Base-by-base conservation (phyloP, 2,888 invertebrate genomes). In the Ennomos erosarius region DNA sequence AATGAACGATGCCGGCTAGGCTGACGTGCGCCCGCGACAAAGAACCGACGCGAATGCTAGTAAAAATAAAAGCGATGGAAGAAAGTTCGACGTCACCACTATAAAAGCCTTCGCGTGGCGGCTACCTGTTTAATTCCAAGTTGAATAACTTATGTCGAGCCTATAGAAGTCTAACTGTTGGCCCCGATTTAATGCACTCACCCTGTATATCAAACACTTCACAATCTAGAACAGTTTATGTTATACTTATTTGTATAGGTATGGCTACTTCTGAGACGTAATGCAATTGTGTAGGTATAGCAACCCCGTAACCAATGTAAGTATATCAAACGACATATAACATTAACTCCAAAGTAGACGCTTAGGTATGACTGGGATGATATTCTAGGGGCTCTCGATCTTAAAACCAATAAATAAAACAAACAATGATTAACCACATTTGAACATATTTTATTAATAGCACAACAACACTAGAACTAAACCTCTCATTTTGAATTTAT, bases 401-500 rank as follows among this genome's bases (percentile, higher is more conserved):
- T 44, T 55, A 39, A 34, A 40, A 39, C 45, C 11, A 11, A 37
- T 46, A 69, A 65, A 60, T 62, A 78, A 81, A 56, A 46, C 39
- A 65, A 62, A 84, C 75, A 65, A 69, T 58, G 60, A 67, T 69
- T 76, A 82, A 85, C 78, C 85, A 88, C 88, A 87, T 88, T 82
- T 78, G 85, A 90, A 91, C 88, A 85, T 91, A 89, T 88, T 90
- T 90, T 87, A 90, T 90, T 91, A 91, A 90, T 91, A 88, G 90
- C 90, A 92, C 91, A 92, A 92, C 92, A 91, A 90, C 88, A 83
- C 90, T 91, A 91, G 84, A 84, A 84, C 90, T 90, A 91, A 85
- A 76, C 76, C 76, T 51, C 60, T 74, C 76, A 78, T 76, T 57
- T 67, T 77, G 76, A 79, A 76, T 78, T 83, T 89, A 90, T 91